Base-by-base conservation (phyloP, 1,140 invertebrate species). In the Drepana arcuata region DNA sequence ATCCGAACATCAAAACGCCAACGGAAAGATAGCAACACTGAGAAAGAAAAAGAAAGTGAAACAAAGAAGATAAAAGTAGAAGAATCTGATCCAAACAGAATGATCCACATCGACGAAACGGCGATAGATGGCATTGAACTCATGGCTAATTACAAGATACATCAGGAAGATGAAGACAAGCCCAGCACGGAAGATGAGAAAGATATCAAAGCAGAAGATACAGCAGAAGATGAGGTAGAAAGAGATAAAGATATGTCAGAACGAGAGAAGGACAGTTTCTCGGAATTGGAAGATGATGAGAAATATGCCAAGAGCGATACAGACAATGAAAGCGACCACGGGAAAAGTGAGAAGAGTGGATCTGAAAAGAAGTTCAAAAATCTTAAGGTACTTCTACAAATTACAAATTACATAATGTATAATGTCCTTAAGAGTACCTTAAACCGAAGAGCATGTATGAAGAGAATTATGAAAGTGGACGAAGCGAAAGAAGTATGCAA, bases 21-120 rank as follows among this genome's bases (percentile, higher is more conserved):
- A 28, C 66, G 86, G 5, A 87, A 86, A 35, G 87, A 88, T 45
- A 88, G 86, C 50, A 62, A 75, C 0, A 80, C 84, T 1, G 83
- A 84, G 7, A 81, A 77, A 29, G 83, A 84, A 2, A 82, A 83
- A 12, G 79, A 83, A 34, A 18, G 42, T 7, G 83, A 59, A 45
- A 58, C 32, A 35, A 85, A 65, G 57, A 86, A 66, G 15, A 51
- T 44, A 36, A 84, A 67, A 80, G 9, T 50, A 1, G 59, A 71
- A 0, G 77, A 80, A 0, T 7, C 27, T 0, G 73, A 78, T 7
- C 35, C 42, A 0, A n/a, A n/a, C n/a, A 60, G 75, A 54, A 40
- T 79, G 1, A 70, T 84, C 30, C 58, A 83, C 28, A 82, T 84
- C 16, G 83, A 84, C 16, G 83, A 85, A 40, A 83, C 83, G 0